These are phyloP conservation scores for Arctopsyche grandis DNA, from an alignment of 1,140 invertebrate species.

Conservation along the genomic window DNA sequence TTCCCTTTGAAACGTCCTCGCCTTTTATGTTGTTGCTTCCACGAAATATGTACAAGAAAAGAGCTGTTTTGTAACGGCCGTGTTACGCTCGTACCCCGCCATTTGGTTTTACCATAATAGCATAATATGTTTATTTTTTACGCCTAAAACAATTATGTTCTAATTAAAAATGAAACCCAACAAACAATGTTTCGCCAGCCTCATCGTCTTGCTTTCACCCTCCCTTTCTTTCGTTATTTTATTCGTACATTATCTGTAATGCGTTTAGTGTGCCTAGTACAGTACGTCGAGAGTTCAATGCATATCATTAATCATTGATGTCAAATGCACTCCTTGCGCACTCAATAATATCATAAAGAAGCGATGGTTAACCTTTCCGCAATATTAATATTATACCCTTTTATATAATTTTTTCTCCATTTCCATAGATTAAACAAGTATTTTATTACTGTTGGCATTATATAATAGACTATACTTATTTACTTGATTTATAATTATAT, in stretches of 20 bases:
- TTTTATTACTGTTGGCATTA: too few species aligned
- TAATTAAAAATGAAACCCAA: too few species aligned
- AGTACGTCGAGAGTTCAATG: constrained; percentile 29
- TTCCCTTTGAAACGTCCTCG: constrained; percentile 31
- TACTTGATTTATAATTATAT: too few species aligned
- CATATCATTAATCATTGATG: constrained; percentile 46
- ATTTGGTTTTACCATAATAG: background rate
- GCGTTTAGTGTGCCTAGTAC: constrained; percentile 9
- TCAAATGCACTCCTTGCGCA: constrained; percentile 39
- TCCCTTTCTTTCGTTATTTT: too few species aligned
- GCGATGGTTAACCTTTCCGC: background rate
- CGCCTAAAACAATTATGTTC: background rate
- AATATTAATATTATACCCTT: background rate
- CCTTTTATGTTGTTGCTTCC: constrained; percentile 25
- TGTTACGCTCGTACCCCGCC: constrained; percentile 7
- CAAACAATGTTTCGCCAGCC: background rate
- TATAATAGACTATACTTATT: too few species aligned
- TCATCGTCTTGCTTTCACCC: background rate
- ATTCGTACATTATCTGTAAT: constrained; percentile 28
- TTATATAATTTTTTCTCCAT: background rate
- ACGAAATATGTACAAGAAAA: constrained; percentile 24
- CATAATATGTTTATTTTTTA: background rate
- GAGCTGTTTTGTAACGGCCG: constrained; percentile 35
- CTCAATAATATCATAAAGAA: constrained; percentile 36
- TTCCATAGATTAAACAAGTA: too few species aligned